Conservation (phyloP, 2,797 vertebrate species). For the Pseudochirops corinnae region DNA sequence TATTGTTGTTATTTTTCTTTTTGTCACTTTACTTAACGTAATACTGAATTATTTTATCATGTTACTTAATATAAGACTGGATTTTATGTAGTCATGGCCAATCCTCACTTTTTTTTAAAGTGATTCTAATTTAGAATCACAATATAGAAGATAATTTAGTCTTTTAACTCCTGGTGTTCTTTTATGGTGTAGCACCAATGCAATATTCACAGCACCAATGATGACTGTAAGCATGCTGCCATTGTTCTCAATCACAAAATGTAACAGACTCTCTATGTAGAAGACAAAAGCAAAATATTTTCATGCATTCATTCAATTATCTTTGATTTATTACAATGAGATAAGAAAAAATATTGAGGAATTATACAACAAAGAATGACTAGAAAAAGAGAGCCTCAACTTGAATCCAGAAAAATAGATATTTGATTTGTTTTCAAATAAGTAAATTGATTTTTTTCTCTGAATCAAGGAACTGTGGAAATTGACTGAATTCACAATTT, state of each 20-base stretch:
- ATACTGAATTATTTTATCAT: not conserved
- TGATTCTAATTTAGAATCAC: not conserved
- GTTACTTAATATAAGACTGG: not conserved
- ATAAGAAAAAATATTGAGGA: not conserved
- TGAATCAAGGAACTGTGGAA: not conserved
- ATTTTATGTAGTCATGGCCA: not conserved
- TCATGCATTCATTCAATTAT: not conserved
- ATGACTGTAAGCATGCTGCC: too few species aligned
- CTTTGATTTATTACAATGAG: not conserved
- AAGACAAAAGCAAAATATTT: too few species aligned
- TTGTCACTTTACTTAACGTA: not conserved
- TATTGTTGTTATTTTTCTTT: not conserved
- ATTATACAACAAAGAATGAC: not conserved
- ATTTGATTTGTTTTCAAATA: not conserved
- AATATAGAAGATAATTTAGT: not conserved
- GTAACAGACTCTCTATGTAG: too few species aligned
- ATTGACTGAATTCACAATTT: not conserved
- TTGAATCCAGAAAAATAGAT: not conserved
- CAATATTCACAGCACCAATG: too few species aligned
- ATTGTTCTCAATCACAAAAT: too few species aligned
- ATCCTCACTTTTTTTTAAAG: not conserved
- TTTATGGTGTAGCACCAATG: not conserved
- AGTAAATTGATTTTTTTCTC: not conserved
- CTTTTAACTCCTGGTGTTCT: not conserved
- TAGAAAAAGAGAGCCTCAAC: not conserved